A percentile compares a stretch with the other conserved stretches of the same genome.
phyloP scores from a whole-genome alignment of 2,888 invertebrate genomes.

The Craniophora ligustri region DNA sequence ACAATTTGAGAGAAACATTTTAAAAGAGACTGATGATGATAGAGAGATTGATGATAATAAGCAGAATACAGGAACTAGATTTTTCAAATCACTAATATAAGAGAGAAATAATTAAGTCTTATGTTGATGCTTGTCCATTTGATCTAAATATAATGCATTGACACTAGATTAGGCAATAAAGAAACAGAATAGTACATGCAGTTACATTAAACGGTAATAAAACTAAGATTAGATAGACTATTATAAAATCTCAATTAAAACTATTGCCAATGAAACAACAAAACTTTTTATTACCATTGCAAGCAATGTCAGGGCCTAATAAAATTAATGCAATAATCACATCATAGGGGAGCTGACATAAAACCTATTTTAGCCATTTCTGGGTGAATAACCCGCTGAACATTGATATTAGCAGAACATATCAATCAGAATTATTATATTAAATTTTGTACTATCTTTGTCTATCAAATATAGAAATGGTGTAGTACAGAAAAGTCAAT shows the following conservation, averaged over 20 bases:
- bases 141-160: no score
- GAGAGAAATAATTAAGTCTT: no score
- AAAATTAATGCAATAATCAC: slow-evolving; percentile 42
- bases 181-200: background rate
- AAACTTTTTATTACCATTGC: slow-evolving; percentile 16
- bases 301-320: slow-evolving; percentile 9
- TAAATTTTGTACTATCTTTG: no score
- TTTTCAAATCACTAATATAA: no score
- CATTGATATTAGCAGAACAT: slow-evolving; percentile 50
- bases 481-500: no score
- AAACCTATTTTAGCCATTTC: slow-evolving; percentile 57
- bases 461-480: no score
- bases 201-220: background rate
- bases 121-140: no score
- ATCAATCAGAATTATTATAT: background rate
- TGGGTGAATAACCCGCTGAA: slow-evolving; percentile 65
- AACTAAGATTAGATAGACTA: background rate
- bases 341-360: slow-evolving; percentile 32
- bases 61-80: no score
- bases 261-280: slow-evolving; percentile 7
- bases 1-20: no score
- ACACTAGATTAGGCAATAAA: no score
- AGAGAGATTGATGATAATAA: no score
- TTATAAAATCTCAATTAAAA: background rate
- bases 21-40: no score